Evolutionary conservation across 53 echinoderm and acorn worm genomes (phyloP).

Genomic region (Crossaster papposus): DNA sequence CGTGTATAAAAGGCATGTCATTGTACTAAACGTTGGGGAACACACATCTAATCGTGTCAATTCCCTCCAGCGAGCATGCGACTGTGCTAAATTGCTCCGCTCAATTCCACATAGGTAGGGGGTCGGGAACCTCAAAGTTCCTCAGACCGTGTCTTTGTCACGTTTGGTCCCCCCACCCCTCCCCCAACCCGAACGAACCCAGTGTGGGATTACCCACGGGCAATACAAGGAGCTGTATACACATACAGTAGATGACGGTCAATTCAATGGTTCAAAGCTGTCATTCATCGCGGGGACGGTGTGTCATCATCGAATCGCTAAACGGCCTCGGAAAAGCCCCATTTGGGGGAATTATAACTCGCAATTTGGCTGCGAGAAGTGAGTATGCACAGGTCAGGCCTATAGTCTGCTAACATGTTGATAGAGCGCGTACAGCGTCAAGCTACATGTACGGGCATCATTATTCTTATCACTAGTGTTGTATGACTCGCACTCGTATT

Average conservation of each 20-base stretch:
- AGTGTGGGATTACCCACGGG: neutral
- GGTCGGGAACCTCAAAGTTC: neutral
- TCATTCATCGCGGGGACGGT: slow-evolving; percentile 19
- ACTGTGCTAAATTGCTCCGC: neutral
- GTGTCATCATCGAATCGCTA: neutral
- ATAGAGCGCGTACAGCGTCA: too few relatives aligned
- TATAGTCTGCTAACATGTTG: neutral
- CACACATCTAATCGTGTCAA: neutral
- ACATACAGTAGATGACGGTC: neutral
- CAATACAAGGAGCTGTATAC: neutral
- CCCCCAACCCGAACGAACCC: neutral
- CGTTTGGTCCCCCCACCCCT: neutral
- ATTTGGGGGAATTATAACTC: slow-evolving; percentile 13
- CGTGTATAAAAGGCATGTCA: neutral
- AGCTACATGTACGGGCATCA: too few relatives aligned
- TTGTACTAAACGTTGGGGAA: neutral
- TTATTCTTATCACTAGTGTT: too few relatives aligned
- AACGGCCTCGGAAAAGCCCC: neutral
- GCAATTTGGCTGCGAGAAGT: neutral
- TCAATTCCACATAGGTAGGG: neutral
- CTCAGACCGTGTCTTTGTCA: neutral
- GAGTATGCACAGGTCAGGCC: neutral
- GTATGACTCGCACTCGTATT: too few relatives aligned
- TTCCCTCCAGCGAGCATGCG: neutral
- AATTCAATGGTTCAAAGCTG: neutral